Evolutionary conservation across 2,797 vertebrate genomes (phyloP).

Genomic region (Betta splendens): DNA sequence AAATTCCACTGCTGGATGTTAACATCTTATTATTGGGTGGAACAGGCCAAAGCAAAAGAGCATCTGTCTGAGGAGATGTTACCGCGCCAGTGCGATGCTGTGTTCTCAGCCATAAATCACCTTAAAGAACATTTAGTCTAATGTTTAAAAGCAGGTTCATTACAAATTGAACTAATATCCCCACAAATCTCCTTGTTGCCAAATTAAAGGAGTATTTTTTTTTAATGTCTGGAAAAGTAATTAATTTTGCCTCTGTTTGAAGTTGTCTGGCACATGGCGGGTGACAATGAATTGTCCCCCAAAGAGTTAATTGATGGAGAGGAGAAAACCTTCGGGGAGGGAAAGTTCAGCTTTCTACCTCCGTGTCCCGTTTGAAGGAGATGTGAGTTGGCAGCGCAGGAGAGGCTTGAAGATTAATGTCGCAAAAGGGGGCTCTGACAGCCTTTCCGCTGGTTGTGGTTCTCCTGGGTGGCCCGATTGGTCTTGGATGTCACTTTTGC

Average conservation of each 20-base stretch:
- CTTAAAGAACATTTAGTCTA: constrained; percentile 13
- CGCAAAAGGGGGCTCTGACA: constrained; percentile 94
- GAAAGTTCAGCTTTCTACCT: constrained; percentile 74
- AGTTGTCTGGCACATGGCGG: constrained; percentile 70
- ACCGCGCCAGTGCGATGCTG: constrained; percentile 26
- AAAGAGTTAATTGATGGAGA: constrained; percentile 87
- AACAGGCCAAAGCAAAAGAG: constrained; percentile 41
- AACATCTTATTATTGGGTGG: constrained; percentile 60
- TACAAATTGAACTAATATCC: constrained; percentile 34
- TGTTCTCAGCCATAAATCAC: constrained; percentile 47
- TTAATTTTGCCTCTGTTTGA: constrained; percentile 72
- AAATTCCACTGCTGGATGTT: constrained; percentile 50
- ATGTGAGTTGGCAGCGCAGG: constrained; percentile 95
- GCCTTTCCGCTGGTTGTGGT: constrained; percentile 92
- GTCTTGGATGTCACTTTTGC: constrained; percentile 99
- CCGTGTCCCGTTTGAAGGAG: constrained; percentile 91
- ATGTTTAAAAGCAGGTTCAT: constrained; percentile 27
- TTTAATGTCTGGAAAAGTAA: constrained; percentile 74
- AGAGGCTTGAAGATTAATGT: constrained; percentile 97
- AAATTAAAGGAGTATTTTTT: constrained; percentile 51
- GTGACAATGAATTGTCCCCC: constrained; percentile 79
- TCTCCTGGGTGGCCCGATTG: constrained; percentile 98
- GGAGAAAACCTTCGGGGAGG: constrained; percentile 77
- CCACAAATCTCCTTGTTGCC: constrained; percentile 44
- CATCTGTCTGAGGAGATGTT: constrained; percentile 20